A percentile compares a stretch with the other conserved stretches of the same genome.
phyloP scores from a whole-genome alignment of 2,888 invertebrate genomes.

The Gisinianus flammeolus region DNA sequence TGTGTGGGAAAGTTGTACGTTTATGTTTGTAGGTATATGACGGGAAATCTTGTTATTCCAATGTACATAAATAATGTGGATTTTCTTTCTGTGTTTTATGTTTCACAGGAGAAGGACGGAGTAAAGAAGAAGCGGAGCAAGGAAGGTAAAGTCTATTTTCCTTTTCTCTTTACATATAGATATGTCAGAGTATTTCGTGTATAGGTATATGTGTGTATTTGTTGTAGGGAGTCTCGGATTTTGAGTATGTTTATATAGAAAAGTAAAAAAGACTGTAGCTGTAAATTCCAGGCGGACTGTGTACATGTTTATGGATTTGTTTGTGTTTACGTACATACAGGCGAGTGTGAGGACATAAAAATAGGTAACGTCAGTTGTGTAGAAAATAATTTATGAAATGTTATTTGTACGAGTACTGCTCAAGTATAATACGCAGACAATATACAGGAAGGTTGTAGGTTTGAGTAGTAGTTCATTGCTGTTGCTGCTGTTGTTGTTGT shows the following conservation, averaged over 20 bases:
- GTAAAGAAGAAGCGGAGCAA: slow-evolving; percentile 85
- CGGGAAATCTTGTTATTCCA: slow-evolving; percentile 2
- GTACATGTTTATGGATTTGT: background rate
- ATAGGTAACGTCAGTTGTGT: slow-evolving; percentile 11
- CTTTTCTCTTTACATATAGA: slow-evolving; percentile 16
- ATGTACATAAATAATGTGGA: slow-evolving; percentile 50
- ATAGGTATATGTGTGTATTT: background rate
- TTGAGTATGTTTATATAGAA: too few species aligned
- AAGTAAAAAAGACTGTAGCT: background rate
- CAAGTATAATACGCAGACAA: background rate
- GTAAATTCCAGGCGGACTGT: background rate
- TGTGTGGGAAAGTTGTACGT: too few species aligned
- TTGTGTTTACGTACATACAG: too few species aligned
- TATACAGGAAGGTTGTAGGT: background rate
- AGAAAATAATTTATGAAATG: slow-evolving; percentile 14
- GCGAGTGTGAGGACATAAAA: slow-evolving; percentile 7
- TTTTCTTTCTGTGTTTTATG: slow-evolving; percentile 59
- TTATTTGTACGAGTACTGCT: background rate
- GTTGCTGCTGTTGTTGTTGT: too few species aligned
- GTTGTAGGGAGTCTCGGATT: too few species aligned
- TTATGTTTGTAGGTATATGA: background rate
- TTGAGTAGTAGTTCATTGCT: too few species aligned
- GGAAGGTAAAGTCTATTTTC: slow-evolving; percentile 74
- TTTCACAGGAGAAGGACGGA: slow-evolving; percentile 77
- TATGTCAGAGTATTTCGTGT: background rate